These are phyloP conservation scores for Osedax frankpressi DNA, from an alignment of 2,888 invertebrate species.

Conservation along the genomic window DNA sequence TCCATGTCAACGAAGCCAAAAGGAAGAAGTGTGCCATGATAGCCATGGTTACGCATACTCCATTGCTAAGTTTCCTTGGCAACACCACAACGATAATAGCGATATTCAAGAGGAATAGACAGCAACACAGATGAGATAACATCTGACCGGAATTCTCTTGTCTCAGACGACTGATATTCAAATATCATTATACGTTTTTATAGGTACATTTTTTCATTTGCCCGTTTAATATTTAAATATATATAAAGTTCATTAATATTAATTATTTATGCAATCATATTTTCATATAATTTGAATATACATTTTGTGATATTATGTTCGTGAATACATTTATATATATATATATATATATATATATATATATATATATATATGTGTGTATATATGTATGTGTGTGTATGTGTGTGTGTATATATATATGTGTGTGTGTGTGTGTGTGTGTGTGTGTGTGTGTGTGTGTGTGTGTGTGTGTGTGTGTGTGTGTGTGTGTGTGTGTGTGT, in stretches of 20 bases:
- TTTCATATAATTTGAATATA: too few species aligned
- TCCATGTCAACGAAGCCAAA: constrained; percentile 48
- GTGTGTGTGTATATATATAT: background rate
- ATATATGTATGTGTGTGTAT: background rate
- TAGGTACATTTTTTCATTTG: too few species aligned
- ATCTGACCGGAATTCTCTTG: background rate
- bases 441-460: too few species aligned
- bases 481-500: too few species aligned
- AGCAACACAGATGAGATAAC: background rate
- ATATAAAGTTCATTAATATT: too few species aligned
- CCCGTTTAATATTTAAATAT: too few species aligned
- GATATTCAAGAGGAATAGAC: background rate
- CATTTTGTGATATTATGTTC: too few species aligned
- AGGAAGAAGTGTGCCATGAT: constrained; percentile 34
- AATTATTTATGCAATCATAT: too few species aligned
- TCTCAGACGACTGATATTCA: background rate
- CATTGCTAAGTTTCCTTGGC: background rate
- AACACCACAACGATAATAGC: background rate
- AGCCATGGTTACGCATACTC: background rate
- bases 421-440: background rate
- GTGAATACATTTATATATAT: too few species aligned
- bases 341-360: background rate
- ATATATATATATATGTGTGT: background rate
- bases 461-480: too few species aligned
- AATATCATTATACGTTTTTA: too few species aligned